Evolutionary conservation across 2,888 invertebrate species (phyloP).

Genomic region (Amaurobius ferox): DNA sequence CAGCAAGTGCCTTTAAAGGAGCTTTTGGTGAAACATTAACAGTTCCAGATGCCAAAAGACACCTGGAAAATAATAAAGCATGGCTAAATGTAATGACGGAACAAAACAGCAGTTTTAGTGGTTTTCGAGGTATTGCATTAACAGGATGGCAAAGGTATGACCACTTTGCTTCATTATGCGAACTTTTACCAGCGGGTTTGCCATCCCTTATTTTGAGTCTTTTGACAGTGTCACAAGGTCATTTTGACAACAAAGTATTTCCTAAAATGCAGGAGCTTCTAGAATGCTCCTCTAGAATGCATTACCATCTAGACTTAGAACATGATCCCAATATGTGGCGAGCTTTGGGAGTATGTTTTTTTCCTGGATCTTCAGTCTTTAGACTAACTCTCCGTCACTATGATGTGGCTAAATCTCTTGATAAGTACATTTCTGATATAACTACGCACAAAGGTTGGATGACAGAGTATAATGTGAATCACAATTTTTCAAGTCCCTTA

Average conservation of each 20-base stretch:
- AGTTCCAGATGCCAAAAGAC: constrained; percentile 83
- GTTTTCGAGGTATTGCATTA: constrained; percentile 75
- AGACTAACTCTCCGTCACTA: constrained; percentile 72
- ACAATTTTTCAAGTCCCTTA: constrained; percentile 74
- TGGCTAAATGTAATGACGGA: constrained; percentile 81
- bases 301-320: constrained; percentile 78
- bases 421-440: constrained; percentile 74
- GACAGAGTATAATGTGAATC: constrained; percentile 74
- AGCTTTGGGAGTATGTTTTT: constrained; percentile 82
- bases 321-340: constrained; percentile 82
- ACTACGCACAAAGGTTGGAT: constrained; percentile 75
- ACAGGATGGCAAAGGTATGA: constrained; percentile 77
- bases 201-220: constrained; percentile 76
- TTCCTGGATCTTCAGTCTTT: constrained; percentile 82
- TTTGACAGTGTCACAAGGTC: constrained; percentile 79
- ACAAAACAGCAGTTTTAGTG: constrained; percentile 72
- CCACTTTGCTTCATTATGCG: constrained; percentile 76
- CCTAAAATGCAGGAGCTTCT: constrained; percentile 72
- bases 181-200: constrained; percentile 76
- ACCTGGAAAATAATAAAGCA: constrained; percentile 84
- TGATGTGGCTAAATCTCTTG: constrained; percentile 73
- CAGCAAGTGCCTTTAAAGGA: constrained; percentile 86
- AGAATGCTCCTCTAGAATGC: constrained; percentile 68
- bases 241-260: constrained; percentile 53
- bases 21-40: constrained; percentile 85